A percentile compares a stretch with the other conserved stretches of the same genome.
phyloP scores from a whole-genome alignment of 2,113 vertebrate genomes.

The Rhizomys pruinosus region DNA sequence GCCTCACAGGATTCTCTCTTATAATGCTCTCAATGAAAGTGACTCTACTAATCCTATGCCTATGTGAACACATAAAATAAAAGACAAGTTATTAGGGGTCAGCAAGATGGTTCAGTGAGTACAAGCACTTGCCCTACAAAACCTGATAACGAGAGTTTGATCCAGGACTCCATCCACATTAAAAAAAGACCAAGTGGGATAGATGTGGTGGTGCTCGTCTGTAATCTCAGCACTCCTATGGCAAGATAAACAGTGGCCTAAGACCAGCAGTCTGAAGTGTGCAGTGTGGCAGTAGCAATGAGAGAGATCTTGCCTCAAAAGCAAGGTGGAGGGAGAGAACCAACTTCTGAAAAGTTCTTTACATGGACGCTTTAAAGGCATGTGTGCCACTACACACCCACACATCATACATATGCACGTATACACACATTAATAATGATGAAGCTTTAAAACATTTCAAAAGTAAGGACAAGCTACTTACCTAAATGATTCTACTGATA shows the following conservation, averaged over 20 bases:
- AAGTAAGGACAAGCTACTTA: neutral
- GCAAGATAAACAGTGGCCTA: too few species aligned
- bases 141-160: too few species aligned
- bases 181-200: too few species aligned
- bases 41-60: neutral
- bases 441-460: neutral
- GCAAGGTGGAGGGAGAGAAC: neutral
- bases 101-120: too few species aligned
- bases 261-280: neutral
- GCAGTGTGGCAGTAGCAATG: too few species aligned
- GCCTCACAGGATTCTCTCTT: neutral
- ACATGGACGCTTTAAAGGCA: neutral
- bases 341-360: neutral
- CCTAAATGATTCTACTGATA: neutral
- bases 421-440: too few species aligned
- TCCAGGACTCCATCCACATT: too few species aligned
- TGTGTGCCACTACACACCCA: too few species aligned
- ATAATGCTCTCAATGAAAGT: neutral
- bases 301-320: neutral
- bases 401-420: too few species aligned
- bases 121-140: too few species aligned
- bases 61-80: neutral
- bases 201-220: too few species aligned
- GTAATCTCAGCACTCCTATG: too few species aligned
- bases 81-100: neutral